Base-by-base conservation (phyloP, 2,888 invertebrate species). In the Odontomyia ornata region DNA sequence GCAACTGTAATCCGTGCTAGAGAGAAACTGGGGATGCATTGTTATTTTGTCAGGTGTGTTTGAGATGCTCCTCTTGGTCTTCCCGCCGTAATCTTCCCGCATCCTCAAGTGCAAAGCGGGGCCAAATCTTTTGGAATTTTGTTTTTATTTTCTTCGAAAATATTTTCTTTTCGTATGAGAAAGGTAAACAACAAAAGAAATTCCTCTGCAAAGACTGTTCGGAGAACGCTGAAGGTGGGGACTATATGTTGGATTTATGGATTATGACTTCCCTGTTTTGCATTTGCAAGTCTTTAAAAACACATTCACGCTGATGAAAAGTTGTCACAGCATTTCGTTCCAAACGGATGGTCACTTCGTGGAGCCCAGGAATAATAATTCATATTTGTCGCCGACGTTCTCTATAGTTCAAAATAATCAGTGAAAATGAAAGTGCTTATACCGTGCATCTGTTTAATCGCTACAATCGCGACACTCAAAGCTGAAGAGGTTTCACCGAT, bases 311-410 rank as follows among this genome's bases (percentile, higher is more conserved):
- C 81, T 83, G 84, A 83, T 82, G 84, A 86, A 85, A 86, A 86
- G 82, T 84, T 86, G 86, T 87, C 86, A 87, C 87, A 86, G 85
- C 85, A 85, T 83, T 84, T 85, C 84, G 86, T 87, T 87, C 86
- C 86, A 86, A 84, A 83, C 86, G 86, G 84, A 86, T 86, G 84
- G 87, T 85, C 86, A 87, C 23, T 57, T 57, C 73, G 57, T n/a
- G 84, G 84, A n/a, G n/a, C 71, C 52, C 56, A 30, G 23, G 60
- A 43, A 65, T 62, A 57, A 73, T 46, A 52, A 75, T 46, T 18
- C 56, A 64, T 11, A 21, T 13, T 56, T 64, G 21, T 69, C 69
- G 15, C 43, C 3, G 11, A n/a, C 25, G 13, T 18, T 18, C 36
- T 65, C 15, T 27, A 9, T 64, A 64, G 13, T n/a, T n/a, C n/a